phyloP scores from a whole-genome alignment of 2,797 vertebrate species.

The Gambusia yucatana region DNA sequence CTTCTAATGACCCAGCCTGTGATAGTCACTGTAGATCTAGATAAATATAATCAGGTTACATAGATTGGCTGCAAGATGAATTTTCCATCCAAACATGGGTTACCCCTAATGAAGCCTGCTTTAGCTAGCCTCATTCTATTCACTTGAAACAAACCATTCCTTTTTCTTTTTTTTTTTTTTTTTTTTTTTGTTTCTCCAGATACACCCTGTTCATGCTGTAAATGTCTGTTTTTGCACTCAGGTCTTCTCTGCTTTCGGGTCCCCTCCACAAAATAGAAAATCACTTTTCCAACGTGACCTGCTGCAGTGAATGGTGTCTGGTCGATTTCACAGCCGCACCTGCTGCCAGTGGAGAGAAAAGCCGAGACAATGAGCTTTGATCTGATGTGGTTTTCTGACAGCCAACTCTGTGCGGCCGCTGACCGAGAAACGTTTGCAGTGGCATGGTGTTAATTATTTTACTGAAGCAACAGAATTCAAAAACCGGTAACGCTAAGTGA shows the following conservation, averaged over 20 bases:
- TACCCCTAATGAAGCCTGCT: constrained; percentile 25
- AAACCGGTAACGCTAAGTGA: constrained; percentile 24
- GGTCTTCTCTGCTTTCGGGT: constrained; percentile 9
- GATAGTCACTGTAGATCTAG: constrained; percentile 15
- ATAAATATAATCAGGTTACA: constrained; percentile 21
- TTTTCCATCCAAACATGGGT: constrained; percentile 11
- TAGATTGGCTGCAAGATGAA: constrained; percentile 1
- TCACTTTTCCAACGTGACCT: constrained; percentile 28
- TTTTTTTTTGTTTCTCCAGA: constrained; percentile 45
- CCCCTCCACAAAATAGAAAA: constrained; percentile 28
- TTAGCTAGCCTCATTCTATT: constrained; percentile 23
- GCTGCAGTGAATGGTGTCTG: constrained; percentile 13
- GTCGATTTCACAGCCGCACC: constrained; percentile 43
- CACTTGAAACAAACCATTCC: constrained; percentile 40
- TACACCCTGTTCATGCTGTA: constrained; percentile 20
- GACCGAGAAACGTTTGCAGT: constrained; percentile 33
- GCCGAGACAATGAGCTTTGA: constrained; percentile 51
- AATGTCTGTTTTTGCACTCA: constrained; percentile 30
- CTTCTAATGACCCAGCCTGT: constrained; percentile 6
- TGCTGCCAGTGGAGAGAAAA: constrained; percentile 35
- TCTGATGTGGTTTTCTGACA: constrained; percentile 47
- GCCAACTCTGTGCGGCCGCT: constrained; percentile 25
- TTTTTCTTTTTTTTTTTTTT: constrained; percentile 37
- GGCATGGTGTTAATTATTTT: constrained; percentile 56
- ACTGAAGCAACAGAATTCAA: constrained; percentile 54